phyloP scores from a whole-genome alignment of 2,797 vertebrate species.

The Sebastes steindachneri region DNA sequence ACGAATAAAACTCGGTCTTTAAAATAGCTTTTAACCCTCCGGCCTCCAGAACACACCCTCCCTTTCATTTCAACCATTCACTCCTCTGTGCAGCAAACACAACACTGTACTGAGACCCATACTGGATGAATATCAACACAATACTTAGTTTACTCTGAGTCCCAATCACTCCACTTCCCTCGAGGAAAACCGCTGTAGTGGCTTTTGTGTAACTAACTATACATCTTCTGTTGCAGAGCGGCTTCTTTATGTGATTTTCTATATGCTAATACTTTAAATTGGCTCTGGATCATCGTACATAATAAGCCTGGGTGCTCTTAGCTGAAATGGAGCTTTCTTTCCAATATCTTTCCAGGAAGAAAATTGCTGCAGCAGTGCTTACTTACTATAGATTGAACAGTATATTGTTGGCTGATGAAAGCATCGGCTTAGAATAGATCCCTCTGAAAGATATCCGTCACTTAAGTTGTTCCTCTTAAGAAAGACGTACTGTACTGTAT shows the following conservation, averaged over 20 bases:
- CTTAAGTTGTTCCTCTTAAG: background rate
- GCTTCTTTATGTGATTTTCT: slow-evolving; percentile 8
- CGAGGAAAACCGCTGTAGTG: background rate
- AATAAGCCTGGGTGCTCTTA: background rate
- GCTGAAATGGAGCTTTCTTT: background rate
- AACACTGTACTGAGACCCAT: background rate
- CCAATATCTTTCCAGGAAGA: background rate
- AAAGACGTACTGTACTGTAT: too few relatives aligned
- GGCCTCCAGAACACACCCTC: background rate
- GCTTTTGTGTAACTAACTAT: background rate
- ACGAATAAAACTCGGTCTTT: slow-evolving; percentile 41
- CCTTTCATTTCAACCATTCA: background rate
- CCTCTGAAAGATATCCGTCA: background rate
- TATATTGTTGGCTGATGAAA: background rate
- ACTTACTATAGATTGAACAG: background rate
- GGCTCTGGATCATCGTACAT: background rate
- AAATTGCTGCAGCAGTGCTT: background rate
- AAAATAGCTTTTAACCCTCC: slow-evolving; percentile 40
- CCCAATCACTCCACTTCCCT: background rate
- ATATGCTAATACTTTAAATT: background rate
- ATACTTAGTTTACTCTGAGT: background rate
- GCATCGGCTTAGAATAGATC: too few relatives aligned
- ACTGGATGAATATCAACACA: background rate
- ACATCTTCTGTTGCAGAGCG: background rate
- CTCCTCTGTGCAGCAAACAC: slow-evolving; percentile 16